Evolutionary conservation across 2,888 invertebrate genomes (phyloP).

Genomic region (Hypena proboscidalis): DNA sequence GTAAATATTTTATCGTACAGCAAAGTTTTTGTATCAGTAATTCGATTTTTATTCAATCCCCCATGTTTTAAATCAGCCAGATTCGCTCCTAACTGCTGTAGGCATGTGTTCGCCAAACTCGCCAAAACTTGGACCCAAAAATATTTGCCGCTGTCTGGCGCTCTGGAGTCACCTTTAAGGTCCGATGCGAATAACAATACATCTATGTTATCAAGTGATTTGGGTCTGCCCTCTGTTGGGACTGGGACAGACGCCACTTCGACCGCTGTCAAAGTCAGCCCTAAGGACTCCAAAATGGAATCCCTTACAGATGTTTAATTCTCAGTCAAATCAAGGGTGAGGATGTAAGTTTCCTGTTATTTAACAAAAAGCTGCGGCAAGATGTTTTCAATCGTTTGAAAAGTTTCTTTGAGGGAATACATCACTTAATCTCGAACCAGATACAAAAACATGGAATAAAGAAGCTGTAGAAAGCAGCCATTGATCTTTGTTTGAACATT

Average conservation of each 20-base stretch:
- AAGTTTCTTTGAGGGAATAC: no score
- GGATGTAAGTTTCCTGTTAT: background rate
- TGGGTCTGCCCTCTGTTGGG: slow-evolving; percentile 43
- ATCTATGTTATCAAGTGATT: slow-evolving; percentile 40
- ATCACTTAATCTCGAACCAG: no score
- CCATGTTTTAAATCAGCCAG: no score
- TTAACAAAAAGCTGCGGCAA: no score
- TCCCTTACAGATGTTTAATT: slow-evolving; percentile 26
- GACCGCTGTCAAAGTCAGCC: slow-evolving; percentile 66
- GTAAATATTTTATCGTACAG: no score
- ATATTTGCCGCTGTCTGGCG: slow-evolving; percentile 27
- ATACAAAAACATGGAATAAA: no score
- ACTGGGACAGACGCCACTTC: slow-evolving; percentile 47
- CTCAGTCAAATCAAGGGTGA: slow-evolving; percentile 18
- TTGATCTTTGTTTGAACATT: background rate
- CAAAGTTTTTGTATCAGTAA: no score
- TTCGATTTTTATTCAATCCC: no score
- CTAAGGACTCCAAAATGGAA: slow-evolving; percentile 31
- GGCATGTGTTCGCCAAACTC: slow-evolving; percentile 10
- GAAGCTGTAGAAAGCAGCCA: background rate
- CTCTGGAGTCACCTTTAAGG: slow-evolving; percentile 26
- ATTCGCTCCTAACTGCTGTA: no score
- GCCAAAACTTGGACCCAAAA: slow-evolving; percentile 26
- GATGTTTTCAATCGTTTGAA: no score
- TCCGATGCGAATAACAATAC: slow-evolving; percentile 37